Percentiles rank a stretch among this genome's conserved stretches.
Evolutionary conservation across 2,888 invertebrate genomes (phyloP).

Genomic region (Diplolepis rosae): DNA sequence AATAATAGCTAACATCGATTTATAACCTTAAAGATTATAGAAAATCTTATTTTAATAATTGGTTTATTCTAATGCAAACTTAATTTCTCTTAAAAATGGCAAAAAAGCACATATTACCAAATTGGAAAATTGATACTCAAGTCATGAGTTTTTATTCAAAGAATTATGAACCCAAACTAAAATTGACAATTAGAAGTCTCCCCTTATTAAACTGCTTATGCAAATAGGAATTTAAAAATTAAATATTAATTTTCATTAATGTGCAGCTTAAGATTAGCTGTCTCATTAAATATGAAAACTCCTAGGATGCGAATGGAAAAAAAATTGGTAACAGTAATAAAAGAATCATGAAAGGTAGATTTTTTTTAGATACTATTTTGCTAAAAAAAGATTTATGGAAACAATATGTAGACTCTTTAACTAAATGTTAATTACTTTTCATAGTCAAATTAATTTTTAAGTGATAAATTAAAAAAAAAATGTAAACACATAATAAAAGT

Average conservation of each 20-base stretch:
- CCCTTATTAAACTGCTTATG: no score
- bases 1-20: no score
- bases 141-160: no score
- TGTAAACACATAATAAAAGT: not conserved
- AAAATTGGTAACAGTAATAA: slow-evolving; percentile 5
- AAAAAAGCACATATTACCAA: no score
- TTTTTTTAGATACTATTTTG: not conserved
- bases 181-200: no score
- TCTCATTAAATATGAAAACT: not conserved
- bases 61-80: no score
- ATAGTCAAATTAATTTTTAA: not conserved
- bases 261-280: not conserved
- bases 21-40: no score
- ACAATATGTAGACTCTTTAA: not conserved
- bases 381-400: not conserved
- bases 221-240: no score
- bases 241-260: not conserved
- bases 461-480: not conserved
- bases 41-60: no score
- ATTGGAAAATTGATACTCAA: no score
- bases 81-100: no score
- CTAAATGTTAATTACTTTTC: not conserved
- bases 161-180: no score
- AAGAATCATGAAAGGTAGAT: slow-evolving; percentile 22
- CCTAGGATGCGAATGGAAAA: not conserved